These are phyloP conservation scores for Litoditis marina DNA, from an alignment of 2,888 invertebrate genomes.

Conservation along the genomic window DNA sequence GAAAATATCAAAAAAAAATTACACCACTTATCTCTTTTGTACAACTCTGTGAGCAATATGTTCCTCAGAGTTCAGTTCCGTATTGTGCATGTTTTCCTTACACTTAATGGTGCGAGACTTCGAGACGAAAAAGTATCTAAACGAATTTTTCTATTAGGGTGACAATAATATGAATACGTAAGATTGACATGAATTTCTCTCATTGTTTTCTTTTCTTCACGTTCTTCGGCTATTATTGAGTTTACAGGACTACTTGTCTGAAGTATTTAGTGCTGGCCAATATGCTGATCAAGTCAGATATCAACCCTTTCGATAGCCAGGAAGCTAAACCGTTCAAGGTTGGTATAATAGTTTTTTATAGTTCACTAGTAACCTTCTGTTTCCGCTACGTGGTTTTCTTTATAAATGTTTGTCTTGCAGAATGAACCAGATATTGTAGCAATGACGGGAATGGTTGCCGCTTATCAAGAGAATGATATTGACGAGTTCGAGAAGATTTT, in stretches of 20 bases:
- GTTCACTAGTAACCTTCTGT: neutral
- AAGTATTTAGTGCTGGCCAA: conserved; percentile 97
- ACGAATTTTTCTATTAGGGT: too few species aligned
- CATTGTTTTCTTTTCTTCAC: neutral
- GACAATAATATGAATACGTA: too few species aligned
- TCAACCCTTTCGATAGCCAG: conserved; percentile 98
- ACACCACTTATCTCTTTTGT: too few species aligned
- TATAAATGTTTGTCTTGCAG: conserved; percentile 33
- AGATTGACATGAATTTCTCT: too few species aligned
- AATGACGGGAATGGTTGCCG: conserved; percentile 90
- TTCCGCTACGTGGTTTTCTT: too few species aligned
- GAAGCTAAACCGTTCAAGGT: conserved; percentile 95
- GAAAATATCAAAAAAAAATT: too few species aligned
- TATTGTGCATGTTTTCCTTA: too few species aligned
- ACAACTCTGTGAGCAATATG: too few species aligned
- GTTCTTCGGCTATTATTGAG: neutral
- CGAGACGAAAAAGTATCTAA: too few species aligned
- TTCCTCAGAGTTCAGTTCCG: too few species aligned
- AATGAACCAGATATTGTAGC: conserved; percentile 98
- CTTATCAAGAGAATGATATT: conserved; percentile 56
- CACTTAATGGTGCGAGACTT: too few species aligned
- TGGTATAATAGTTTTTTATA: neutral
- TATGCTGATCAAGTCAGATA: conserved; percentile 99
- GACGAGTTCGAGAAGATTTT: conserved; percentile 83
- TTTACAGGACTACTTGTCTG: conserved; percentile 87